Evolutionary conservation across 2,888 invertebrate species (phyloP).

Genomic region (Lasius platythorax): DNA sequence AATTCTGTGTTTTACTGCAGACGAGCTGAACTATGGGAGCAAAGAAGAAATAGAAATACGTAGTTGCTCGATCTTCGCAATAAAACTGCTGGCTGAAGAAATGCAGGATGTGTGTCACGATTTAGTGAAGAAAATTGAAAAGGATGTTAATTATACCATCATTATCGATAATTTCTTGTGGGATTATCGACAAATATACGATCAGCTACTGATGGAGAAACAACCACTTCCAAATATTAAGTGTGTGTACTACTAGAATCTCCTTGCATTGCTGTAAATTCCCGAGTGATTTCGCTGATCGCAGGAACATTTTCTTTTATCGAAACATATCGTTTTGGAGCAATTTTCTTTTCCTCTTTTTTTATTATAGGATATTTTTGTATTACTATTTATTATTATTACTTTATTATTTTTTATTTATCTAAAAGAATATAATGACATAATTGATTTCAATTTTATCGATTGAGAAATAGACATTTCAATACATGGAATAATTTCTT

Average conservation of each 20-base stretch:
- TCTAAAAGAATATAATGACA: neutral
- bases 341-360: no score
- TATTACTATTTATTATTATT: no score
- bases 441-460: neutral
- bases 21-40: conserved; percentile 89
- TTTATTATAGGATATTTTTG: no score
- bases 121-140: neutral
- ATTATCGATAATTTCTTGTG: conserved; percentile 97
- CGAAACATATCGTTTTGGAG: no score
- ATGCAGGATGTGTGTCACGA: neutral
- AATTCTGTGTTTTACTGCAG: conserved; percentile 82
- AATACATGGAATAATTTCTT: neutral
- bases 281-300: neutral
- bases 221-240: conserved; percentile 96
- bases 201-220: conserved; percentile 87
- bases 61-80: conserved; percentile 89
- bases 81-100: neutral
- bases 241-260: conserved; percentile 94
- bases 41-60: conserved; percentile 96
- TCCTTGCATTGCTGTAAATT: neutral
- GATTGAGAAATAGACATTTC: neutral
- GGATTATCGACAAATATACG: conserved; percentile 95
- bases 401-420: no score
- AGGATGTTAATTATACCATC: conserved; percentile 88
- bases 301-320: no score